Evolutionary conservation across 1,140 invertebrate genomes (phyloP).

Genomic region (Drosophila teissieri): DNA sequence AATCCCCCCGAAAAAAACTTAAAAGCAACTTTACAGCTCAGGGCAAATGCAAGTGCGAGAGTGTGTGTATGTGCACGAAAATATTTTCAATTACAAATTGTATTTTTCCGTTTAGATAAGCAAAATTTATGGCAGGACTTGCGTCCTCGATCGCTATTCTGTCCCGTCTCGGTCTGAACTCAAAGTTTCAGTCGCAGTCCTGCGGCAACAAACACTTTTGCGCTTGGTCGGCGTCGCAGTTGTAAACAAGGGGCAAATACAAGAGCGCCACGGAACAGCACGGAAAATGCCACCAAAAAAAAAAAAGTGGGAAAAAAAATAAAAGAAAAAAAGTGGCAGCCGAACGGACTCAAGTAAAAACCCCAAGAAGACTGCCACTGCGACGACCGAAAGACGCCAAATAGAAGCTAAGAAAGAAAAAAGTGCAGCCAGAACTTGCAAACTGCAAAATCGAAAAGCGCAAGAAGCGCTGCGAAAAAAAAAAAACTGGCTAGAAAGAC

Average conservation of each 20-base stretch:
- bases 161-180: constrained; percentile 9
- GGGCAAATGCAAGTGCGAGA: constrained; percentile 14
- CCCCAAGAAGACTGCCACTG: neutral
- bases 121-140: constrained; percentile 74
- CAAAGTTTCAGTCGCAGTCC: constrained; percentile 53
- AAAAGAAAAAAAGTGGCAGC: neutral
- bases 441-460: constrained; percentile 11
- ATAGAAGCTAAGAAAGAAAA: neutral
- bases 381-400: constrained; percentile 53
- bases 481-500: neutral
- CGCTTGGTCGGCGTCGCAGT: constrained; percentile 72
- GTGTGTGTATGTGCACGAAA: constrained; percentile 50
- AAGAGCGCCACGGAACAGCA: constrained; percentile 21
- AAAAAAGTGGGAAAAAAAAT: neutral
- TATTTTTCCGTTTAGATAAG: constrained; percentile 82
- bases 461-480: constrained; percentile 8
- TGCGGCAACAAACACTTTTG: constrained; percentile 78
- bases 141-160: constrained; percentile 9
- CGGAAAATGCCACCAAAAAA: constrained; percentile 8
- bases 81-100: constrained; percentile 83
- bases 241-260: constrained; percentile 69
- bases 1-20: constrained; percentile 13
- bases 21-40: constrained; percentile 37
- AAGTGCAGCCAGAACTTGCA: constrained; percentile 27
- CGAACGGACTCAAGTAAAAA: neutral